Base-by-base conservation (phyloP, 2,113 vertebrate genomes). In the Pseudorectes ferrugineus region DNA sequence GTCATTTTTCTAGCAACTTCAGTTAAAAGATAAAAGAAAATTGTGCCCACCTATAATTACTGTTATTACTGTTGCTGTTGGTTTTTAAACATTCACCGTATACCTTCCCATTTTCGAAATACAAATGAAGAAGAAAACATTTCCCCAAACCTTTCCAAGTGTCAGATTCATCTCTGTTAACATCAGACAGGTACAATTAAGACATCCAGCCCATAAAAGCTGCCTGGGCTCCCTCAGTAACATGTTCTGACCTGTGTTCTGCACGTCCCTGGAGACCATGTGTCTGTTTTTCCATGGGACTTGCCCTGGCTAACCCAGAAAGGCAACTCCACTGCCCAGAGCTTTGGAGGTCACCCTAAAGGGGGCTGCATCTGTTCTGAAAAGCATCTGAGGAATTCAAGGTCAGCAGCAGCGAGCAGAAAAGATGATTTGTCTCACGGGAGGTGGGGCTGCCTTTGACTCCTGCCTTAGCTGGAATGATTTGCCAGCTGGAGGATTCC, bases 1-100 rank as follows among this genome's bases (percentile, higher is more conserved):
- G 87, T 45, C 49, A 70, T 79, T 88, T 38, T 88, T 51, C 63
- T 54, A 65, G 74, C 78, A 88, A 78, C 46, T 88, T 76, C 89
- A 66, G 38, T 70, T 89, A 68, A 59, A 84, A 85, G 59, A 88
- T 57, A 93, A 90, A 89, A 84, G 81, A 72, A 89, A 85, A 89
- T 24, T 48, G 74, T 36, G 62, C 74, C 72, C 81, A 91, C 82
- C 89, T 85, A 8, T 66, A 95, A 95, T 93, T 83, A 79, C 78
- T 36, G 58, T 57, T 87, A 78, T 95, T 93, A 84, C 38, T 65
- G 31, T 26, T 79, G 52, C 8, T 68, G 75, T 49, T 79, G 55
- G 33, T 52, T 87, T 88, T 76, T 40, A 91, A 93, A 89, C 91
- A 43, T 51, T 57, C 42, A 5, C 73, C 62, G 25, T 31, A 38